Evolutionary conservation across 2,797 vertebrate species (phyloP).

Genomic region (Crenichthys baileyi): DNA sequence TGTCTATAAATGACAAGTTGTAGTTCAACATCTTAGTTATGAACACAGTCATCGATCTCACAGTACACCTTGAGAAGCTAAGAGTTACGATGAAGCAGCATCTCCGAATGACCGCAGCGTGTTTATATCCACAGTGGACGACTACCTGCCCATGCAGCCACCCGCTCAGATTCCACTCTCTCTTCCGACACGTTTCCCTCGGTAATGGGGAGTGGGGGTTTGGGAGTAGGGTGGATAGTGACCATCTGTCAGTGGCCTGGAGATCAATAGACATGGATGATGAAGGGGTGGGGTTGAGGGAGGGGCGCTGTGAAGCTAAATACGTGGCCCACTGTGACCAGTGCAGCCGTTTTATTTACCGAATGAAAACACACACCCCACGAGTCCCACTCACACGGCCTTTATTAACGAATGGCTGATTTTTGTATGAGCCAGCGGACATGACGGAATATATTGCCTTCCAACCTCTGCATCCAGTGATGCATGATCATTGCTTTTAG

Average conservation of each 20-base stretch:
- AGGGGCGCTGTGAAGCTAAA: slow-evolving; percentile 70
- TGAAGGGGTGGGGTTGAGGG: slow-evolving; percentile 22
- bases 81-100: slow-evolving; percentile 17
- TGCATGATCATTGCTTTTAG: not conserved
- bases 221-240: slow-evolving; percentile 45
- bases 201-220: slow-evolving; percentile 53
- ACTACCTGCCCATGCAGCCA: slow-evolving; percentile 64
- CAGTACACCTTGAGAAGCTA: slow-evolving; percentile 2
- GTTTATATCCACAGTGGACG: not conserved
- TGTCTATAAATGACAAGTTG: slow-evolving; percentile 20
- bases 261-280: slow-evolving; percentile 75
- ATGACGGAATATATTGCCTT: slow-evolving; percentile 5
- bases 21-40: slow-evolving; percentile 41
- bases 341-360: slow-evolving; percentile 73
- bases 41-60: slow-evolving; percentile 25
- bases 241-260: slow-evolving; percentile 80
- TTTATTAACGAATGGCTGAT: slow-evolving; percentile 68
- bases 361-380: slow-evolving; percentile 60
- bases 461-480: not conserved
- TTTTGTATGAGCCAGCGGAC: slow-evolving; percentile 41
- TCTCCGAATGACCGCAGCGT: not conserved
- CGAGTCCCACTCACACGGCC: slow-evolving; percentile 60
- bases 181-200: slow-evolving; percentile 64
- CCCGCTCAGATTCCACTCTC: slow-evolving; percentile 49
- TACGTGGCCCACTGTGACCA: slow-evolving; percentile 71